A percentile compares a stretch with the other conserved stretches of the same genome.
Conservation (phyloP, 1,140 invertebrate species). For the Glomeris maerens region DNA sequence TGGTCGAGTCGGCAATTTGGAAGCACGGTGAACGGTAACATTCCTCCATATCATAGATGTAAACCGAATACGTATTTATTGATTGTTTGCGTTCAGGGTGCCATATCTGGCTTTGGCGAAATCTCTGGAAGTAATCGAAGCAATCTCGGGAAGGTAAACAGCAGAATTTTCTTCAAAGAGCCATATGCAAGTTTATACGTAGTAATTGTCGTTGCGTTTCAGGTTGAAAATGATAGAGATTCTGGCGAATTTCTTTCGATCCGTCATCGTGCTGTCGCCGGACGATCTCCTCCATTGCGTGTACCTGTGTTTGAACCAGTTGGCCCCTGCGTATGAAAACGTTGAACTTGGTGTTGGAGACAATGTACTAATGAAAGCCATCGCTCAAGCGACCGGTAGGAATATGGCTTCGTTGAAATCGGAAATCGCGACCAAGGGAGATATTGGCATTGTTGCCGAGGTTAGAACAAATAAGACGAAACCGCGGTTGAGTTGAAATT, state of each 20-base stretch:
- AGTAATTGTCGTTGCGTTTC: constrained; percentile 2
- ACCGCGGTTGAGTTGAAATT: constrained; percentile 20
- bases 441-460: constrained; percentile 88
- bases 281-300: constrained; percentile 77
- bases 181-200: background rate
- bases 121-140: constrained; percentile 85
- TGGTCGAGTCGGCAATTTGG: constrained; percentile 83
- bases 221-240: constrained; percentile 89
- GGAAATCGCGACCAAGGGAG: constrained; percentile 63
- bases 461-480: too few relatives aligned
- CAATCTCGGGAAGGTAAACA: constrained; percentile 49
- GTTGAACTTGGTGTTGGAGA: constrained; percentile 87
- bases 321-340: constrained; percentile 84
- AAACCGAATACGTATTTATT: constrained; percentile 11
- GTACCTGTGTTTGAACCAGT: constrained; percentile 88
- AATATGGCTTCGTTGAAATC: constrained; percentile 69
- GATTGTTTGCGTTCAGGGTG: constrained; percentile 48
- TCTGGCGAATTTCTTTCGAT: constrained; percentile 83
- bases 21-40: constrained; percentile 50
- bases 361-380: constrained; percentile 81
- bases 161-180: constrained; percentile 1
- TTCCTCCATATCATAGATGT: constrained; percentile 1
- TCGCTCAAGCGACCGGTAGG: constrained; percentile 81
- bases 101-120: constrained; percentile 83
- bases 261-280: constrained; percentile 72